Base-by-base conservation (phyloP, 2,797 vertebrate genomes). In the Tapera naevia region DNA sequence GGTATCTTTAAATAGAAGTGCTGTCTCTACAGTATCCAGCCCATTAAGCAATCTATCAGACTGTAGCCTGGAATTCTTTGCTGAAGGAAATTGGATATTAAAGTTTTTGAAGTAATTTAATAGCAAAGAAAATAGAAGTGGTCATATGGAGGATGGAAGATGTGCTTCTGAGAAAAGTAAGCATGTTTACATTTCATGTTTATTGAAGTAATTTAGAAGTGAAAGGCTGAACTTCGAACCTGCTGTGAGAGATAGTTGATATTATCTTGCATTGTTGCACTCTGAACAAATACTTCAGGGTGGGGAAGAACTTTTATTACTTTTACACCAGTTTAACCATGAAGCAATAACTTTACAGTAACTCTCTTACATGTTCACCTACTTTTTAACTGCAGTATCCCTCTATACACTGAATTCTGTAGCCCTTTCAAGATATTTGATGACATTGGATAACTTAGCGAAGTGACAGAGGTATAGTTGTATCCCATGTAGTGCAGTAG, bases 1-100 rank as follows among this genome's bases (percentile, higher is more conserved):
- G 64, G 3, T 58, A 3, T 45, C 80, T 93, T 94, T 89, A 95
- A 94, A 92, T 88, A 91, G 73, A 78, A 93, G 32, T 56, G 48
- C 65, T 65, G 3, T 69, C 80, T 81, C 11, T 69, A 78, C 1
- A 3, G 41, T 82, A 61, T 76, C 57, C 65, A 90, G 32, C 46
- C 58, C 71, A 35, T 92, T 94, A 89, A 83, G 50, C 56, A 61
- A 87, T 92, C 51, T 64, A 8, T 22, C 75, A 60, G 60, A 53
- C 41, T 78, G 43, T 70, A 75, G 46, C 54, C 57, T 74, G 92
- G 48, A 89, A 57, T 56, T 87, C 37, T 53, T 79, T 48, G 46
- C 25, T 65, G 53, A 72, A 75, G 41, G 57, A 90, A 80, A 69
- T 5, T 8, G 84, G 33, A 91, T 67, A 89, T 91, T 57, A 13